These are phyloP conservation scores for Galbula dea DNA, from an alignment of 2,113 vertebrate species.

Conservation along the genomic window DNA sequence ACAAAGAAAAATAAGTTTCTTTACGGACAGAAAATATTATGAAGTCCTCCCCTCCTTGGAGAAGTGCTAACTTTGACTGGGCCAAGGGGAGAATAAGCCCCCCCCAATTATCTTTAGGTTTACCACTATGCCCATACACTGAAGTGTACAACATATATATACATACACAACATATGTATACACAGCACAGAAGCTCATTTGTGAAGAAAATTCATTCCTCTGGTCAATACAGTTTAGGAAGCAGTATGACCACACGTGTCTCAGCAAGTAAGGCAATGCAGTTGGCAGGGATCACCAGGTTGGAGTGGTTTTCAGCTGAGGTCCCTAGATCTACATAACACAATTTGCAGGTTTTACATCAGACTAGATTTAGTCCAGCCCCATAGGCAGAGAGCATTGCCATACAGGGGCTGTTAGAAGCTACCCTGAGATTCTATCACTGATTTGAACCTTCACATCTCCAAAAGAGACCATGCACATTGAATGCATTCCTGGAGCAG, in stretches of 20 bases:
- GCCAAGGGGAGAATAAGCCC: neutral
- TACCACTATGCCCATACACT: neutral
- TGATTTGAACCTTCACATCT: neutral
- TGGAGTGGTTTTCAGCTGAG: rapidly evolving
- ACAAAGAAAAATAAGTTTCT: neutral
- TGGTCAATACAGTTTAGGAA: neutral
- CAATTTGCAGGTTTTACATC: neutral
- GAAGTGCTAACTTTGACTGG: neutral
- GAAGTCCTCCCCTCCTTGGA: neutral
- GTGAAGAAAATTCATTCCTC: neutral
- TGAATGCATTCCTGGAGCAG: neutral
- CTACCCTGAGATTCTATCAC: neutral
- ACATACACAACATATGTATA: too few relatives aligned
- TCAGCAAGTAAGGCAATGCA: neutral
- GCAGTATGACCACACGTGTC: rapidly evolving
- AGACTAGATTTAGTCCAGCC: neutral
- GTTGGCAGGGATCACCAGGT: neutral
- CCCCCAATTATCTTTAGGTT: neutral
- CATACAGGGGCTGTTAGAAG: rapidly evolving
- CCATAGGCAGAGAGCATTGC: neutral
- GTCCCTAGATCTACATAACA: rapidly evolving
- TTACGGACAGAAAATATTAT: neutral
- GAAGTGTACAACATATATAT: too few relatives aligned
- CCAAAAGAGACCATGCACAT: rapidly evolving
- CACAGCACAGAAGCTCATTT: neutral